Percentiles rank a stretch among this genome's conserved stretches.
Conservation (phyloP, 2,888 invertebrate genomes). For the Petrolisthes cinctipes region DNA sequence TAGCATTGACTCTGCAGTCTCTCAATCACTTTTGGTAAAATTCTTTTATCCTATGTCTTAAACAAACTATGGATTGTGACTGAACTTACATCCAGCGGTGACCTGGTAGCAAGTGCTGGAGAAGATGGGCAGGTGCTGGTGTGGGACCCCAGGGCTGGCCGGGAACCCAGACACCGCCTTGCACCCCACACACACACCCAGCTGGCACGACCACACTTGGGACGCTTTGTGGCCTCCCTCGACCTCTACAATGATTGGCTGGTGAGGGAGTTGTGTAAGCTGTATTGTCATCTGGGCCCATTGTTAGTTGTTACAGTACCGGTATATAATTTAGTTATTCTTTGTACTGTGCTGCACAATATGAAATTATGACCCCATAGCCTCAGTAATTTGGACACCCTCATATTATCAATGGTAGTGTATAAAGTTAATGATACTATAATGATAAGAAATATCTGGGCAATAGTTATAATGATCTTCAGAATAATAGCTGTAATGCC, state of each 20-base stretch:
- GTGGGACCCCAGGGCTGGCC: slow-evolving; percentile 58
- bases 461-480: too few relatives aligned
- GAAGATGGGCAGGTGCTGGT: slow-evolving; percentile 64
- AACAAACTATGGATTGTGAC: neutral
- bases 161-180: slow-evolving; percentile 54
- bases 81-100: slow-evolving; percentile 29
- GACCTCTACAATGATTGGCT: slow-evolving; percentile 61
- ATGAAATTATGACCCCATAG: too few relatives aligned
- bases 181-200: slow-evolving; percentile 49
- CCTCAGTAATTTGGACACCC: too few relatives aligned
- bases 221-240: slow-evolving; percentile 50
- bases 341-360: too few relatives aligned
- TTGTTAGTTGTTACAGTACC: neutral
- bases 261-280: slow-evolving; percentile 34
- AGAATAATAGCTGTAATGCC: too few relatives aligned
- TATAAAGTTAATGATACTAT: too few relatives aligned
- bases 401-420: too few relatives aligned
- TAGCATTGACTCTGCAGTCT: too few relatives aligned
- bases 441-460: too few relatives aligned
- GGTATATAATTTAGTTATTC: neutral
- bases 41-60: too few relatives aligned
- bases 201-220: slow-evolving; percentile 57
- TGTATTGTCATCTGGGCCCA: too few relatives aligned
- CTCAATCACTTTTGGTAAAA: too few relatives aligned
- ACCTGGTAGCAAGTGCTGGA: slow-evolving; percentile 46